A percentile compares a stretch with the other conserved stretches of the same genome.
These are phyloP conservation scores for Odontocerum albicorne DNA, from an alignment of 2,888 invertebrate species.

Conservation along the genomic window DNA sequence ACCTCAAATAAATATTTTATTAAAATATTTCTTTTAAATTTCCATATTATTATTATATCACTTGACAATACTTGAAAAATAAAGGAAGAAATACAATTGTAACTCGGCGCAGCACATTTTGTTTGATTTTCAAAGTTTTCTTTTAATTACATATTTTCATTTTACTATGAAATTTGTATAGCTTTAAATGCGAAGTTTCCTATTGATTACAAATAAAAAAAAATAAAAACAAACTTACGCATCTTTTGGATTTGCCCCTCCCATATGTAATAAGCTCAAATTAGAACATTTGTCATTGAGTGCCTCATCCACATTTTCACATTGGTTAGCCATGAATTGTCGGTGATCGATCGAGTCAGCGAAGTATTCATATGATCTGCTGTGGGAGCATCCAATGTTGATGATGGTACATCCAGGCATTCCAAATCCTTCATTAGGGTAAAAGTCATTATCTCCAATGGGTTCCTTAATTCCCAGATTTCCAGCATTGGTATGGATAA, in stretches of 20 bases:
- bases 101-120: too few species aligned
- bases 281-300: constrained; percentile 18
- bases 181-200: too few species aligned
- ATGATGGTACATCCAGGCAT: constrained; percentile 27
- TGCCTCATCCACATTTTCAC: constrained; percentile 16
- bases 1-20: too few species aligned
- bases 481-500: constrained; percentile 40
- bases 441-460: constrained; percentile 39
- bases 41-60: too few species aligned
- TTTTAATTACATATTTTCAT: too few species aligned
- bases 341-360: constrained; percentile 25
- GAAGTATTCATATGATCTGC: constrained; percentile 21
- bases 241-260: constrained; percentile 17
- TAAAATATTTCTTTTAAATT: too few species aligned
- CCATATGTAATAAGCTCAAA: constrained; percentile 22
- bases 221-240: constrained; percentile 17
- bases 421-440: constrained; percentile 30
- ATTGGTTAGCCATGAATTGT: constrained; percentile 20
- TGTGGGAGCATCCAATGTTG: constrained; percentile 25
- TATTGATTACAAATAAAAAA: too few species aligned
- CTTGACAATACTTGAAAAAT: too few species aligned
- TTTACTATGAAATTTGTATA: too few species aligned
- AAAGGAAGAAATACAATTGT: too few species aligned
- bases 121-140: too few species aligned
- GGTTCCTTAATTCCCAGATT: constrained; percentile 9